phyloP scores from a whole-genome alignment of 2,888 invertebrate genomes.

The Melieria crassipennis region DNA sequence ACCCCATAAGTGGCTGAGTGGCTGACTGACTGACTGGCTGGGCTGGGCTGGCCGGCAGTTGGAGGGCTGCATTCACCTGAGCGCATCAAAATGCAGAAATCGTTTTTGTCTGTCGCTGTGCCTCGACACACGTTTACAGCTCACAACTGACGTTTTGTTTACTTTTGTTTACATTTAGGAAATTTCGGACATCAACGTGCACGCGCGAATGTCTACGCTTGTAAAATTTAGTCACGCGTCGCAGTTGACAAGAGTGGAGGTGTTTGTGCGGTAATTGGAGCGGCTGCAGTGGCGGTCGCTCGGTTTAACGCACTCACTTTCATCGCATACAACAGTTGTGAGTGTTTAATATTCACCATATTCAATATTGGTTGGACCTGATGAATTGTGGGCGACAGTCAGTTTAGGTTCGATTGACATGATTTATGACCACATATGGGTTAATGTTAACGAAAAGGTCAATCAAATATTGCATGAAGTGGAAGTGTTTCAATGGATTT shows the following conservation, averaged over 20 bases:
- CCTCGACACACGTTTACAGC: constrained; percentile 9
- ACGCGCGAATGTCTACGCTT: background rate
- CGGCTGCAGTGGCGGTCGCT: too few species aligned
- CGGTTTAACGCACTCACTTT: too few species aligned
- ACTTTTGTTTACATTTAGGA: background rate
- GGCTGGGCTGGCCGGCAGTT: constrained; percentile 15
- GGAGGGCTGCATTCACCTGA: constrained; percentile 13
- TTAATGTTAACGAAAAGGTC: too few species aligned
- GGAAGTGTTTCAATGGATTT: too few species aligned
- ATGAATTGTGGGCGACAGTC: too few species aligned
- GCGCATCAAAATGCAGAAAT: constrained; percentile 38
- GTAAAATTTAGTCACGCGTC: constrained; percentile 32
- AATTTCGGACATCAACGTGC: background rate
- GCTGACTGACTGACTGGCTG: background rate
- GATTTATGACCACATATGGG: too few species aligned
- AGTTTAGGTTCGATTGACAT: too few species aligned
- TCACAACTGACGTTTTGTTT: constrained; percentile 20
- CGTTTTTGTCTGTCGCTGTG: constrained; percentile 29
- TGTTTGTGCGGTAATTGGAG: background rate
- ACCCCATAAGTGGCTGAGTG: constrained; percentile 31
- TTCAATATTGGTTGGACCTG: too few species aligned
- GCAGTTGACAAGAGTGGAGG: constrained; percentile 18
- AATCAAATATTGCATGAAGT: too few species aligned
- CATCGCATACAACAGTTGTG: too few species aligned
- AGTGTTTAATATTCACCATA: too few species aligned